A percentile compares a stretch with the other conserved stretches of the same genome.
phyloP scores from a whole-genome alignment of 1,140 invertebrate species.

The Cyclargus thomasi region DNA sequence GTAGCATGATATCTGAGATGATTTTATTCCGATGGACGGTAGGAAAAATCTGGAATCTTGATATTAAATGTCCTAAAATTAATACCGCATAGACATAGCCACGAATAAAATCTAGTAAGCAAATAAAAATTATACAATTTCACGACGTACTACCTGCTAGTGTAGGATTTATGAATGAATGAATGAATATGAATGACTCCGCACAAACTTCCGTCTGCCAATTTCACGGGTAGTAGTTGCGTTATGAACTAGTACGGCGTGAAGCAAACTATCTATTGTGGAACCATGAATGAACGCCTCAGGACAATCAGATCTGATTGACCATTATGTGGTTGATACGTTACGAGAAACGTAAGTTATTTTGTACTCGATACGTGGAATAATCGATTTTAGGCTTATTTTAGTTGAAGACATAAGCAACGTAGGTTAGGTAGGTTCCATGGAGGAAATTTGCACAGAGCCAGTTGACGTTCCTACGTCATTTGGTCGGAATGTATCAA shows the following conservation, averaged over 20 bases:
- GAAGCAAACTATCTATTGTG: slow-evolving; percentile 34
- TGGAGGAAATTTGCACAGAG: no score
- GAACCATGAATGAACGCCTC: slow-evolving; percentile 52
- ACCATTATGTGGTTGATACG: not conserved
- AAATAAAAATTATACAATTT: slow-evolving; percentile 1
- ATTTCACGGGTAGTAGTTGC: slow-evolving; percentile 65
- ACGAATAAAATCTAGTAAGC: not conserved
- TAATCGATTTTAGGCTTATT: not conserved
- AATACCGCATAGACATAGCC: no score
- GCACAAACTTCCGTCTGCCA: slow-evolving; percentile 56
- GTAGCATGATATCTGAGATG: no score
- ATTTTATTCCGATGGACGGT: no score
- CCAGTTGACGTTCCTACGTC: no score
- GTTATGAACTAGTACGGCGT: slow-evolving; percentile 11
- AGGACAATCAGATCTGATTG: slow-evolving; percentile 37
- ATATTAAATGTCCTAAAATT: no score
- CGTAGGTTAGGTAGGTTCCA: no score
- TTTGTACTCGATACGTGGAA: no score
- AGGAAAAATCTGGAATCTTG: no score
- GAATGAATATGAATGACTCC: slow-evolving; percentile 40
- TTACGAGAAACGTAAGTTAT: no score
- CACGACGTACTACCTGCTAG: slow-evolving; percentile 41
- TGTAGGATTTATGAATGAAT: slow-evolving; percentile 61
- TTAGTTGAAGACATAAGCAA: not conserved
- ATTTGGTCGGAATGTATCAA: no score